phyloP scores from a whole-genome alignment of 2,888 invertebrate species.

The Lutraria lutraria region DNA sequence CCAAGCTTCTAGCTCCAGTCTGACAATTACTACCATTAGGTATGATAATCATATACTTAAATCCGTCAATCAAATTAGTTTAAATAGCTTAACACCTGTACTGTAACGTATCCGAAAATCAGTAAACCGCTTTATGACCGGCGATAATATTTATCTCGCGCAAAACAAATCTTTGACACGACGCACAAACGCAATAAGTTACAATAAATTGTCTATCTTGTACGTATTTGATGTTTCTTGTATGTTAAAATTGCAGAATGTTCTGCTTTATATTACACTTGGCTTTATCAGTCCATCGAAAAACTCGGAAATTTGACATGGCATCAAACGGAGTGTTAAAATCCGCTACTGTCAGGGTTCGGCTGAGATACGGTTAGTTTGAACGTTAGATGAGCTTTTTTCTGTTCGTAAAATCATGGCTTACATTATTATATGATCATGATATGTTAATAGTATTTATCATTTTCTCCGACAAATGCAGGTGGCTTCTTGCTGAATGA shows the following conservation, averaged over 20 bases:
- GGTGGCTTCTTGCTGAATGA: constrained; percentile 3
- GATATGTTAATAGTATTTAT: constrained; percentile 1
- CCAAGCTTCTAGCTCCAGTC: background rate
- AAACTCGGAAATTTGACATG: constrained; percentile 44
- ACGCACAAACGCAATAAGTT: constrained; percentile 40
- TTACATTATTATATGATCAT: background rate
- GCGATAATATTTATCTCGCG: constrained; percentile 43
- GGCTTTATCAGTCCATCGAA: constrained; percentile 40
- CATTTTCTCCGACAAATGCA: background rate
- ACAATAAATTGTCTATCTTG: constrained; percentile 41
- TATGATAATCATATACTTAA: constrained; percentile 24
- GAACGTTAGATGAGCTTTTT: background rate
- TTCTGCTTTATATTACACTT: constrained; percentile 52
- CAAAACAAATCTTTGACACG: constrained; percentile 57
- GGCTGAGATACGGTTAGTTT: background rate
- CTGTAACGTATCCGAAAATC: constrained; percentile 6
- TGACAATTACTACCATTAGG: constrained; percentile 37
- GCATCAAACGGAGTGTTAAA: constrained; percentile 50
- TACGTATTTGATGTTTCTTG: constrained; percentile 31
- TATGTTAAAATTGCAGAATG: constrained; percentile 33
- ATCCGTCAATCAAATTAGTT: constrained; percentile 50
- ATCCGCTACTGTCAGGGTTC: constrained; percentile 14
- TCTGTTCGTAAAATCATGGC: background rate
- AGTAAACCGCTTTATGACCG: constrained; percentile 44
- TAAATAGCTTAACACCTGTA: constrained; percentile 57